Conservation (phyloP, 2,113 vertebrate genomes). For the Hippocampus barbouri region DNA sequence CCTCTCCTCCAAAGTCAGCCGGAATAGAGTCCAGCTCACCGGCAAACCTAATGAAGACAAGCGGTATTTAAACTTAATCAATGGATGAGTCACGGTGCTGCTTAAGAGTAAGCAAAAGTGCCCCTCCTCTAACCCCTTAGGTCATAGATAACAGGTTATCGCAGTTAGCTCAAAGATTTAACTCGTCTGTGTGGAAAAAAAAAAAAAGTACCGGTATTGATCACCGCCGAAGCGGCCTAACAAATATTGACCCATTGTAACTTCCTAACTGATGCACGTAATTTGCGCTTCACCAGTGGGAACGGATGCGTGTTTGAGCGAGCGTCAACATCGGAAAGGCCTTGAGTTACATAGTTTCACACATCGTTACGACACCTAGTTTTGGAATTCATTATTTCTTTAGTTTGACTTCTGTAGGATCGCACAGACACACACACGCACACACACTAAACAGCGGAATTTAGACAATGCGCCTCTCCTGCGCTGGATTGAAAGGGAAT, state of each 20-base stretch:
- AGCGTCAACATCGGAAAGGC: conserved; percentile 28
- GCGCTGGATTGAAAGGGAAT: too few species aligned
- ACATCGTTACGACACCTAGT: conserved; percentile 14
- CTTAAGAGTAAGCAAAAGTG: conserved; percentile 10
- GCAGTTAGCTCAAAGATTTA: conserved; percentile 8
- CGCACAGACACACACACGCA: too few species aligned
- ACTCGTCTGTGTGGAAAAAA: conserved; percentile 26
- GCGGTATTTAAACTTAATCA: too few species aligned
- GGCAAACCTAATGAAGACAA: too few species aligned
- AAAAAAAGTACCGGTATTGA: conserved; percentile 34
- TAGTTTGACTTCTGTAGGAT: too few species aligned
- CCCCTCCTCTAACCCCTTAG: background rate
- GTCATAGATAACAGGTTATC: conserved; percentile 14
- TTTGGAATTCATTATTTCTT: background rate
- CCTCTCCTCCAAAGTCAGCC: too few species aligned
- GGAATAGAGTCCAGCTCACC: too few species aligned
- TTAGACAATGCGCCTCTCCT: too few species aligned
- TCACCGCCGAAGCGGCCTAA: conserved; percentile 1
- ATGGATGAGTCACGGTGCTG: background rate
- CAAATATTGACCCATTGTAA: conserved; percentile 50
- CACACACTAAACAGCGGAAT: too few species aligned
- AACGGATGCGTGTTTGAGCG: conserved; percentile 17
- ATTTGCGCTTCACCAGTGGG: conserved; percentile 9
- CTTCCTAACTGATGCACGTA: conserved; percentile 28
- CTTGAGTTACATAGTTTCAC: conserved; percentile 33